These are phyloP conservation scores for zebrafish (Danio rerio) DNA, from an alignment of 2,113 vertebrate genomes.

Conservation along the genomic window DNA sequence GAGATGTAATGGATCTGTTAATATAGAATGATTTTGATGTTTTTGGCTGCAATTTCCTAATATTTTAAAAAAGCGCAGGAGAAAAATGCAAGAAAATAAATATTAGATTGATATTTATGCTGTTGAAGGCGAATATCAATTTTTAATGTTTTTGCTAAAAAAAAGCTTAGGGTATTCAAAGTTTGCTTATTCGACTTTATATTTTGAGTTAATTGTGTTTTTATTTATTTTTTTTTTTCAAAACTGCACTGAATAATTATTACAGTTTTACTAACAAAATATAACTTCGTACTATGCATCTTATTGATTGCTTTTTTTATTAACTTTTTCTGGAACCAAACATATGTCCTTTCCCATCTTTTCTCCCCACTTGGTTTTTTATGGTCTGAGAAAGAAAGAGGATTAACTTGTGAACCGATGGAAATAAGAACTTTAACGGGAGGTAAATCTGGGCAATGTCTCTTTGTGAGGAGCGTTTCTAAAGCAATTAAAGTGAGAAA, in stretches of 20 bases:
- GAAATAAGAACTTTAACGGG: constrained; percentile 94
- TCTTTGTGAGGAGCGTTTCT: constrained; percentile 92
- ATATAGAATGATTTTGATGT: not conserved
- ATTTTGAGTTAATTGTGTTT: not conserved
- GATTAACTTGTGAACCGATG: constrained; percentile 96
- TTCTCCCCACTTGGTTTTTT: constrained; percentile 51
- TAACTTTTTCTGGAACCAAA: constrained; percentile 19
- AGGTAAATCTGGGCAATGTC: constrained; percentile 90
- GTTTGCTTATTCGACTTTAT: not conserved
- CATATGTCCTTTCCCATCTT: constrained; percentile 54
- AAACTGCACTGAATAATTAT: no score
- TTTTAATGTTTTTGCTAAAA: not conserved
- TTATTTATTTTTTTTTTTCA: not conserved
- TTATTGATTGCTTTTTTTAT: constrained; percentile 17
- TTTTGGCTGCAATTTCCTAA: not conserved
- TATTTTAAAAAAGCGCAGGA: not conserved
- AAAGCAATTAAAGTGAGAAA: constrained; percentile 96
- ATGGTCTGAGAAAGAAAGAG: constrained; percentile 80
- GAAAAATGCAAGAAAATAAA: not conserved
- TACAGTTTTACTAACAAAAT: no score
- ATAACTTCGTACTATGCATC: not conserved
- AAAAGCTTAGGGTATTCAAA: no score
- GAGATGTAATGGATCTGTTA: not conserved
- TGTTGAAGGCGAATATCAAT: not conserved
- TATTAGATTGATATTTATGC: not conserved